Evolutionary conservation across 1,140 invertebrate species (phyloP).

Genomic region (Diabrotica virgifera): DNA sequence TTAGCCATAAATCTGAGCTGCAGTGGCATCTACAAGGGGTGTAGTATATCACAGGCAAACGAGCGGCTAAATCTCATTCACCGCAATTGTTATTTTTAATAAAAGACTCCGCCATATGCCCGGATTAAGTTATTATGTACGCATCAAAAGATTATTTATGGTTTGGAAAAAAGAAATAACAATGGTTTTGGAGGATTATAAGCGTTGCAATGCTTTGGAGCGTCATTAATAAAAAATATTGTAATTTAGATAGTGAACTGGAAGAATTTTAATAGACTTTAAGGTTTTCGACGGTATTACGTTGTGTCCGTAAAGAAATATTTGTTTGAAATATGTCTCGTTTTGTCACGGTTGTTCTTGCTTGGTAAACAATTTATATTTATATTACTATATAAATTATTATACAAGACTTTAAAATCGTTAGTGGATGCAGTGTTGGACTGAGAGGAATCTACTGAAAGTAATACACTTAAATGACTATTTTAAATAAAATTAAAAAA

Average conservation of each 20-base stretch:
- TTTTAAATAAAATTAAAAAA: no score
- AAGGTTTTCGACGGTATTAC: no score
- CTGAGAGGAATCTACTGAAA: no score
- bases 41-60: constrained; percentile 29
- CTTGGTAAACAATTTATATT: no score
- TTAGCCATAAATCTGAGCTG: constrained; percentile 28
- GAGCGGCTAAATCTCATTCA: constrained; percentile 26
- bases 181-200: constrained; percentile 9
- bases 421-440: no score
- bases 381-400: no score
- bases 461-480: no score
- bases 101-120: constrained; percentile 31
- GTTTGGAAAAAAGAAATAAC: constrained; percentile 22
- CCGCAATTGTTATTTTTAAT: constrained; percentile 33
- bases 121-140: constrained; percentile 32
- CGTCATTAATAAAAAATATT: constrained; percentile 22
- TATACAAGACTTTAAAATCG: no score
- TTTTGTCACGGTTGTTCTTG: no score
- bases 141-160: constrained; percentile 30
- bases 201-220: constrained; percentile 6
- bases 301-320: no score
- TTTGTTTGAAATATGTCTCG: no score
- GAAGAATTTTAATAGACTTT: constrained; percentile 17
- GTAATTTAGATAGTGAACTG: constrained; percentile 9
- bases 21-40: constrained; percentile 30